These are phyloP conservation scores for Polydrusus cervinus DNA, from an alignment of 2,888 invertebrate species.

Conservation along the genomic window DNA sequence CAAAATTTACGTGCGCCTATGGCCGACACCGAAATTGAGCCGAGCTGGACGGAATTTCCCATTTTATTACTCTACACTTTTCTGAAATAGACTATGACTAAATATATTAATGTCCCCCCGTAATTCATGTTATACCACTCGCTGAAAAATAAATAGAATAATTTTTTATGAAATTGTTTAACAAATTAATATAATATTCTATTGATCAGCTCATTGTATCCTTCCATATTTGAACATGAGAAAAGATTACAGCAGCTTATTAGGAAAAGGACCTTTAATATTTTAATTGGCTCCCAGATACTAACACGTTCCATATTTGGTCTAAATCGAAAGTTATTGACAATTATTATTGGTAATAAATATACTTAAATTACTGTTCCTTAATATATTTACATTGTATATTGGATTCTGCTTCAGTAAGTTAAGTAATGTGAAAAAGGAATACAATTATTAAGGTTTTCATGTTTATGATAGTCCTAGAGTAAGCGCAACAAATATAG, in stretches of 20 bases:
- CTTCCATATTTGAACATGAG: conserved; percentile 18
- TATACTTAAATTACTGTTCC: conserved; percentile 21
- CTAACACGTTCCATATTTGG: conserved; percentile 20
- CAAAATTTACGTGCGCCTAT: too few species aligned
- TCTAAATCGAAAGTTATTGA: conserved; percentile 20
- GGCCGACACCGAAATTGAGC: too few species aligned
- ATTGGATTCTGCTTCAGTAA: background rate
- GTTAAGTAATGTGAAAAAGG: background rate
- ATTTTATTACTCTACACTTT: too few species aligned
- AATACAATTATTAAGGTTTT: background rate
- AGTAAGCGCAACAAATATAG: too few species aligned
- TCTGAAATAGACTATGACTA: too few species aligned
- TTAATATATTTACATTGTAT: conserved; percentile 6
- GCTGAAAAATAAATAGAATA: background rate
- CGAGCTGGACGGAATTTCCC: too few species aligned
- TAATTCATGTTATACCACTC: too few species aligned
- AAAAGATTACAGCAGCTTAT: conserved; percentile 9
- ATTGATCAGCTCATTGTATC: conserved; percentile 8
- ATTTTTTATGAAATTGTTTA: background rate
- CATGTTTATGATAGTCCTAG: too few species aligned
- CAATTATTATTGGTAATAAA: conserved; percentile 16
- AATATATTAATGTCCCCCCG: too few species aligned
- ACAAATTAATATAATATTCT: conserved; percentile 18
- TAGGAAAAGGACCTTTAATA: conserved; percentile 23
- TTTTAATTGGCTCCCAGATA: conserved; percentile 21